phyloP scores from a whole-genome alignment of 2,888 invertebrate genomes.

The Eristalinus aeneus region DNA sequence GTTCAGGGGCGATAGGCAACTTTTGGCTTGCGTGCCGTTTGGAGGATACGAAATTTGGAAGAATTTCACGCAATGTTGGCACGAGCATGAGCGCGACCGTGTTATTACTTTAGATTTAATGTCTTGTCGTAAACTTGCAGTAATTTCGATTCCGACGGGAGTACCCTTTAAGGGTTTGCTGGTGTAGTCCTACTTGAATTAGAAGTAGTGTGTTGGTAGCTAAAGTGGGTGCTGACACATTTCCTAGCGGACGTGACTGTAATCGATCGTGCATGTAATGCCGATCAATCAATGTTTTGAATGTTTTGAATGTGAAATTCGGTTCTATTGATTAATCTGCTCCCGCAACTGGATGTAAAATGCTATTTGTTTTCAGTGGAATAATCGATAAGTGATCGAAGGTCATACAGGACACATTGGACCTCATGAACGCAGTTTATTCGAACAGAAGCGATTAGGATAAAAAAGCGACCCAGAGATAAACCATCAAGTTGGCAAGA shows the following conservation, averaged over 20 bases:
- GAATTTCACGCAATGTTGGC: not conserved
- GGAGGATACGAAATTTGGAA: not conserved
- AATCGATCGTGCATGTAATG: not conserved
- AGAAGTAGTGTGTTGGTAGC: not conserved
- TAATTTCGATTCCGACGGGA: not conserved
- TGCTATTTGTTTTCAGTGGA: not conserved
- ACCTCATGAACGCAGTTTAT: no score
- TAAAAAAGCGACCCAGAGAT: no score
- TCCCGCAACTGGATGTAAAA: no score
- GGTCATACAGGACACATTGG: not conserved
- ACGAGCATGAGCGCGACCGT: not conserved
- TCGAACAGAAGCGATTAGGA: no score
- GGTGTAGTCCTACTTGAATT: no score
- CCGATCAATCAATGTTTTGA: not conserved
- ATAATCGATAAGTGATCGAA: not conserved
- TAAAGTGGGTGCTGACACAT: not conserved
- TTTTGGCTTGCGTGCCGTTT: not conserved
- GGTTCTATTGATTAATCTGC: not conserved
- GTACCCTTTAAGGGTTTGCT: not conserved
- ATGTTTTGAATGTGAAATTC: not conserved
- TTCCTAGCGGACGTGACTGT: not conserved
- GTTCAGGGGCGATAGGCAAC: not conserved
- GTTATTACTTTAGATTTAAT: not conserved
- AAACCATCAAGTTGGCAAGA: no score
- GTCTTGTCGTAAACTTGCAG: not conserved